These are phyloP conservation scores for Halocynthia aurantium DNA, from an alignment of 23 tunicate genomes.

Conservation along the genomic window DNA sequence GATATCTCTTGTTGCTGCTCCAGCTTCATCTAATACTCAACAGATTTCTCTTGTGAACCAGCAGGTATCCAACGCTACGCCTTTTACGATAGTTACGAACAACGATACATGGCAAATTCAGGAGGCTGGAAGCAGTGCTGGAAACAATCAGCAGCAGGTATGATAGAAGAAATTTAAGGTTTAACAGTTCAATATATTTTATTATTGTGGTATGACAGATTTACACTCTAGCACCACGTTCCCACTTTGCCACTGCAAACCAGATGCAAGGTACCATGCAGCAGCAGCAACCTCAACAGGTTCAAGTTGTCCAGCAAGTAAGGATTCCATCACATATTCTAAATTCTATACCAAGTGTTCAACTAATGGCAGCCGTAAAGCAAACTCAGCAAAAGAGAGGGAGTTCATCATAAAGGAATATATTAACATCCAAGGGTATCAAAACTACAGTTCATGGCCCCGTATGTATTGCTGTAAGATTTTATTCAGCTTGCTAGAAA, in stretches of 20 bases:
- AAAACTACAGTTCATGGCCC: no score
- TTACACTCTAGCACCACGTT: conserved; percentile 17
- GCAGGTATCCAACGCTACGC: conserved; percentile 11
- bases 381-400: no score
- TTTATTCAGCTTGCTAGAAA: no score
- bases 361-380: neutral
- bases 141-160: no score
- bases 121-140: neutral
- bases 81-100: conserved; percentile 68
- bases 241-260: conserved; percentile 6
- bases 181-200: neutral
- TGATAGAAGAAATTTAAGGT: neutral
- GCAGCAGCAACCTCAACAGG: conserved; percentile 43
- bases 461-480: no score
- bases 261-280: conserved; percentile 6
- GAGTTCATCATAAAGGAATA: no score
- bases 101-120: conserved; percentile 27
- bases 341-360: neutral
- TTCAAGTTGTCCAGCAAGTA: conserved; percentile 46
- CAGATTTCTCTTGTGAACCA: conserved; percentile 13
- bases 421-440: no score
- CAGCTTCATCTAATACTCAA: neutral
- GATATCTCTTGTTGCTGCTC: conserved; percentile 7
- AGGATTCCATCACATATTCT: conserved; percentile 20
- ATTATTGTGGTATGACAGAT: conserved; percentile 3